Evolutionary conservation across 2,797 vertebrate genomes (phyloP), one percentile per base, ranked within the genome.

Genomic region (Oryzias dopingdopingensis): DNA sequence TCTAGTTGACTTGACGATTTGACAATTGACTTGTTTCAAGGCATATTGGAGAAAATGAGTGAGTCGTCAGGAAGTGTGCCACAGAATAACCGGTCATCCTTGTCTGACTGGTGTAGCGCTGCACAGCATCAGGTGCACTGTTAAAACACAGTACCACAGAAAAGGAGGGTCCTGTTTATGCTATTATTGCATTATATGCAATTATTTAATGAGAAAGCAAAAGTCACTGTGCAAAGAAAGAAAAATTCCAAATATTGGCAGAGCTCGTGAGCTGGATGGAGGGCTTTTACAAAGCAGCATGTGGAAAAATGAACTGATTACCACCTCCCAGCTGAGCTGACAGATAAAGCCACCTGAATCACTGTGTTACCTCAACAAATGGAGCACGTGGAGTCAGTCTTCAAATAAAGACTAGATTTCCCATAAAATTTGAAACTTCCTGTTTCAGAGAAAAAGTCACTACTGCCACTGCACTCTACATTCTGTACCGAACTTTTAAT

Each of bases 361-460:
- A 54, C 24, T 41, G 42, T 32, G 49, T 17, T 45, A 18, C 42
- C 32, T 59, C 41, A 16, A 26, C 12, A 40, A 4, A 18, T 18
- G 2, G 43, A 22, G 20, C 7, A 5, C 13, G 5, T 46, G 14
- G 17, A 5, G 10, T 5, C 4, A 8, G 6, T 57, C 65, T 40
- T 56, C 14, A 56, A 24, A 70, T 26, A 37, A 70, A 74, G 10
- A 70, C 26, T 14, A 59, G 23, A 76, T 66, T 62, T 62, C 67
- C 55, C 62, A 74, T 62, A 53, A 52, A 37, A 48, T 59, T 18
- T 15, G 0, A 29, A 51, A 44, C 65, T 85, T 85, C 82, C 81
- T 83, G 67, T 78, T 69, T 62, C 24, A 65, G 74, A 79, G 63
- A 80, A 76, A 78, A 76, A 75, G 75, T 80, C 26, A 54, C 26